Evolutionary conservation across 2,113 vertebrate species (phyloP), one percentile per base, ranked within the genome.

Genomic region (Silurus meridionalis): DNA sequence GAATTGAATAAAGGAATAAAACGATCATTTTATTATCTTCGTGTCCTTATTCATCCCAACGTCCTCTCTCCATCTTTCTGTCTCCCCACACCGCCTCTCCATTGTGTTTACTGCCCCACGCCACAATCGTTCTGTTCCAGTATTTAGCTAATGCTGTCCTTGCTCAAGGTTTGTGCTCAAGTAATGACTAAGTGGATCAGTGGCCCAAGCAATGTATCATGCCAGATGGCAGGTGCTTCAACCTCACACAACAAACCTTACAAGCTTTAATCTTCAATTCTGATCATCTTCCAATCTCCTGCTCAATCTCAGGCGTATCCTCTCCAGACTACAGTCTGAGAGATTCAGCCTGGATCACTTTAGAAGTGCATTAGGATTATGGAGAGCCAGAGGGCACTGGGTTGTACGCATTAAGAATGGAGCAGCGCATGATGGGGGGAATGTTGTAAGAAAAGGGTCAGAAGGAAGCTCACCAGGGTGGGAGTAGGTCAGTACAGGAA

Each of bases 361-460:
- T 83, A 83, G 80, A 86, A 88, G 85, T 89, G 86, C 86, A 89
- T 87, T 81, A 84, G 84, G 72, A 64, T 88, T 85, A 89, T 71
- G 81, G 86, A 84, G 77, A 46, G 85, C 81, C 46, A 63, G 37
- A 55, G 52, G 83, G 80, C 84, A 25, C 66, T 17, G 74, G 86
- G 57, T 82, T 25, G 57, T 63, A 83, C 25, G 23, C 63, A 77
- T 87, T 69, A 81, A 86, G 84, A 72, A 82, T 74, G 46, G 55
- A 81, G 64, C 79, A 66, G 67, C 37, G 28, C 17, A 58, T 74
- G 80, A 69, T 53, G 77, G 14, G 19, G 69, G 57, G 52, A 55
- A 53, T 28, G 82, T 64, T 80, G 63, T 46, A 58, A 66, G 58
- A 83, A 82, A 71, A 55, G 46, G 78, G 78, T 71, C 66, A 72